Percentiles rank a stretch among this genome's conserved stretches.
Evolutionary conservation across 2,888 invertebrate species (phyloP).

Genomic region (Uloborus plumipes): DNA sequence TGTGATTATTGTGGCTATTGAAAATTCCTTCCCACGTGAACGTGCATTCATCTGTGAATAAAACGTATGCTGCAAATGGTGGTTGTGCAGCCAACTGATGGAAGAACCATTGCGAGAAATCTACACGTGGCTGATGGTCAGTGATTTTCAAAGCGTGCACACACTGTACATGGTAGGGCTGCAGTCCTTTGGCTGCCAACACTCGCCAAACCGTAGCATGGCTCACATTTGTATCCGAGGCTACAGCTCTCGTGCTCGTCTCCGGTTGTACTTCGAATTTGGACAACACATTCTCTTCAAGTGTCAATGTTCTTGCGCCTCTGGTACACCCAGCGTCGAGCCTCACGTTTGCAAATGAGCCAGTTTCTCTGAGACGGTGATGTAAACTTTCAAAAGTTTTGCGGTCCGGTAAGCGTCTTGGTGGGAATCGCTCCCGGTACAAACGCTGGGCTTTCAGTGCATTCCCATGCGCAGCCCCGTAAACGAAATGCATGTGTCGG

Average conservation of each 20-base stretch:
- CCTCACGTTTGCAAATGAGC: not conserved
- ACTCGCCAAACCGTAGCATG: not conserved
- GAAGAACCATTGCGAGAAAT: slow-evolving; percentile 27
- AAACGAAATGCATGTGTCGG: slow-evolving; percentile 8
- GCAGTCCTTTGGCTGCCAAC: not conserved
- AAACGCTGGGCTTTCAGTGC: slow-evolving; percentile 1
- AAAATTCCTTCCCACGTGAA: not conserved
- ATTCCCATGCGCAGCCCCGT: slow-evolving; percentile 4
- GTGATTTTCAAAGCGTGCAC: slow-evolving; percentile 7
- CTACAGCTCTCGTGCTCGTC: slow-evolving; percentile 3
- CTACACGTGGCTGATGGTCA: slow-evolving; percentile 21
- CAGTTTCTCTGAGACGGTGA: not conserved
- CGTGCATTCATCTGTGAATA: slow-evolving; percentile 4
- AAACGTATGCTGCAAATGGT: slow-evolving; percentile 1
- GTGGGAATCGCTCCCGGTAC: slow-evolving; percentile 14
- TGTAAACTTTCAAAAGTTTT: slow-evolving; percentile 9
- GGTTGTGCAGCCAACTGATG: no score
- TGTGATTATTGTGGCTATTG: not conserved
- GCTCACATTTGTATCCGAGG: slow-evolving; percentile 1
- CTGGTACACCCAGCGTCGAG: slow-evolving; percentile 3
- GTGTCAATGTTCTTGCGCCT: not conserved
- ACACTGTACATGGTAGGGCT: slow-evolving; percentile 4
- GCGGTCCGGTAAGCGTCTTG: not conserved
- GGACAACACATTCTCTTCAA: not conserved
- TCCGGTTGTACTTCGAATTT: not conserved